Percentiles rank a stretch among this genome's conserved stretches.
phyloP scores from a whole-genome alignment of 2,113 vertebrate genomes.

The Atherinomorus stipes region DNA sequence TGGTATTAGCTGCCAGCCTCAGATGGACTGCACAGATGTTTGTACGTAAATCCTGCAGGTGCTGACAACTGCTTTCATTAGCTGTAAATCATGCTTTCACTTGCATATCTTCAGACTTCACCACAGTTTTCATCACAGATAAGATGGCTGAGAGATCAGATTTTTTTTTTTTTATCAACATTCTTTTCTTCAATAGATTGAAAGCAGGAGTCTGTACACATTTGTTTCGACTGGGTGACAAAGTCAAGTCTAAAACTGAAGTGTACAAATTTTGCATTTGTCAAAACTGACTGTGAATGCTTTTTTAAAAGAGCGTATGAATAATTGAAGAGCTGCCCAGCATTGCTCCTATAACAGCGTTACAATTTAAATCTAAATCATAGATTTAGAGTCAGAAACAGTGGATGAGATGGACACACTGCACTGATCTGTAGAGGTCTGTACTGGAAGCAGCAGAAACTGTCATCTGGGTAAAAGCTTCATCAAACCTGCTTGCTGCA shows the following conservation, averaged over 20 bases:
- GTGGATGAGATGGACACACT: background rate
- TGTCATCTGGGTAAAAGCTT: background rate
- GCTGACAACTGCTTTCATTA: slow-evolving; percentile 79
- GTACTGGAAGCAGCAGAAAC: background rate
- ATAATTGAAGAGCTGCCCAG: background rate
- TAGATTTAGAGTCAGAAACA: background rate
- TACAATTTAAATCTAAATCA: background rate
- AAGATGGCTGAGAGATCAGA: background rate
- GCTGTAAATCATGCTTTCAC: slow-evolving; percentile 68
- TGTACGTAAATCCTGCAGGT: slow-evolving; percentile 70
- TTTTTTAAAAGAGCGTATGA: too few species aligned
- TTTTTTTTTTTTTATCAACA: background rate
- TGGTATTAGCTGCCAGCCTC: slow-evolving; percentile 36
- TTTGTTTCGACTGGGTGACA: background rate
- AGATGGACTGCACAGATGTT: slow-evolving; percentile 67
- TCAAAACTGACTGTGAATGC: too few species aligned
- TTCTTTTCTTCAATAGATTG: background rate
- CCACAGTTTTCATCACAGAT: slow-evolving; percentile 17
- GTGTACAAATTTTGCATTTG: background rate
- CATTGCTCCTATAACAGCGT: background rate
- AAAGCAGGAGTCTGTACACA: background rate
- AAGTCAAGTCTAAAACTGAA: background rate
- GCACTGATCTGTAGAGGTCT: background rate
- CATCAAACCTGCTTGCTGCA: background rate
- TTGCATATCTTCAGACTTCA: slow-evolving; percentile 30